phyloP scores from a whole-genome alignment of 2,888 invertebrate species.

The Aphrophora alni region DNA sequence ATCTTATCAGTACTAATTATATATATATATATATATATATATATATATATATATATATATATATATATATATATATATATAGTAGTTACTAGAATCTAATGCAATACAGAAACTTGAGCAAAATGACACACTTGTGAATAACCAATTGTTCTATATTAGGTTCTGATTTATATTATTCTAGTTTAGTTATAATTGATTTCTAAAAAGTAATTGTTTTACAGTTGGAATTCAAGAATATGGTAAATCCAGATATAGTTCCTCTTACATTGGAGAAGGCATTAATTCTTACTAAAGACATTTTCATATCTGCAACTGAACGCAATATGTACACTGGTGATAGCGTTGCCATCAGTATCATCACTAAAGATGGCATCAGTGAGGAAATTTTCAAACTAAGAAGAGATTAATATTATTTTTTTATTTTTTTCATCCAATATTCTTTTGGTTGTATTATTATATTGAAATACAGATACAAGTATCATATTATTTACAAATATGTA shows the following conservation, averaged over 20 bases:
- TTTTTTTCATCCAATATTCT: too few species aligned
- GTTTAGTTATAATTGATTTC: too few species aligned
- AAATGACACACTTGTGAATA: too few species aligned
- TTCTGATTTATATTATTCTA: too few species aligned
- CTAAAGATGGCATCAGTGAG: conserved; percentile 82
- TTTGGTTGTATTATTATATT: background rate
- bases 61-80: too few species aligned
- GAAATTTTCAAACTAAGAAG: conserved; percentile 78
- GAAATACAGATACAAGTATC: background rate
- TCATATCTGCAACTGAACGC: conserved; percentile 96
- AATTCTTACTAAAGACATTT: conserved; percentile 90
- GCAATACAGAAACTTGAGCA: too few species aligned
- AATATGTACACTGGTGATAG: conserved; percentile 98
- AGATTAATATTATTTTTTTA: conserved; percentile 72
- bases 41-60: too few species aligned
- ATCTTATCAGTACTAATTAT: too few species aligned
- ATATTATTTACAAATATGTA: background rate
- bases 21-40: too few species aligned
- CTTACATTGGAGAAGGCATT: conserved; percentile 83
- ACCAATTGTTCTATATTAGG: too few species aligned
- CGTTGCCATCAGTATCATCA: conserved; percentile 84
- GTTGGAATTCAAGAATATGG: conserved; percentile 89
- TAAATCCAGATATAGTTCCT: conserved; percentile 68
- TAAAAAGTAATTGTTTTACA: too few species aligned
- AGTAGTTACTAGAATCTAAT: too few species aligned